Conservation (phyloP, 2,888 invertebrate species). For the Halictus quadricinctus region DNA sequence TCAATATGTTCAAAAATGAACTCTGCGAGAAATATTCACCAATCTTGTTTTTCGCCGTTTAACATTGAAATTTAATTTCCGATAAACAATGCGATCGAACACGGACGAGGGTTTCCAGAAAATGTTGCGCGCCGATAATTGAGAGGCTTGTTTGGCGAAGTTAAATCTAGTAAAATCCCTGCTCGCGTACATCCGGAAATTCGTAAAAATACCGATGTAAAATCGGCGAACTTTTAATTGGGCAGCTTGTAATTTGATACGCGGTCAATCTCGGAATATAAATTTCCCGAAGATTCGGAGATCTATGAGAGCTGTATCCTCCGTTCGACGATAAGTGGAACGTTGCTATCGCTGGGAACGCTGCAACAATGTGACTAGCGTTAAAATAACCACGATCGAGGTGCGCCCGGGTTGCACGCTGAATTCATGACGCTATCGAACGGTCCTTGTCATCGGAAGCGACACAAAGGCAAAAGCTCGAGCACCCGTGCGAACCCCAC, state of each 20-base stretch:
- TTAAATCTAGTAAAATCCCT: background rate
- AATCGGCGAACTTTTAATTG: conserved; percentile 8
- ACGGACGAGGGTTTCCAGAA: background rate
- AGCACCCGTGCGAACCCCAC: conserved; percentile 20
- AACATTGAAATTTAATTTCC: background rate
- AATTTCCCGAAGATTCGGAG: background rate
- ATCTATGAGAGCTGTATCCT: background rate
- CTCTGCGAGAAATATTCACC: background rate
- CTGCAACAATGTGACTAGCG: background rate
- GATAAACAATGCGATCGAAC: background rate
- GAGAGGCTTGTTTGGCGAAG: conserved; percentile 1
- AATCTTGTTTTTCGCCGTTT: background rate
- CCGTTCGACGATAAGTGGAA: background rate
- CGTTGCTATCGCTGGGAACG: too few species aligned
- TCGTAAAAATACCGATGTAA: background rate
- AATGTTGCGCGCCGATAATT: conserved; percentile 10
- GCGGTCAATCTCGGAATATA: background rate
- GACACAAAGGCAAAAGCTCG: conserved; percentile 36
- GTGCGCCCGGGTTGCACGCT: conserved; percentile 41
- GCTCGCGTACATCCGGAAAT: too few species aligned
- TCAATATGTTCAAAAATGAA: background rate
- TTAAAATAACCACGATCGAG: conserved; percentile 1
- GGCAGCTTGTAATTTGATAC: background rate
- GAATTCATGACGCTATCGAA: conserved; percentile 57
- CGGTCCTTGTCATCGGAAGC: conserved; percentile 40